A percentile compares a stretch with the other conserved stretches of the same genome.
Conservation (phyloP, 2,888 invertebrate species). For the Thyatira batis region DNA sequence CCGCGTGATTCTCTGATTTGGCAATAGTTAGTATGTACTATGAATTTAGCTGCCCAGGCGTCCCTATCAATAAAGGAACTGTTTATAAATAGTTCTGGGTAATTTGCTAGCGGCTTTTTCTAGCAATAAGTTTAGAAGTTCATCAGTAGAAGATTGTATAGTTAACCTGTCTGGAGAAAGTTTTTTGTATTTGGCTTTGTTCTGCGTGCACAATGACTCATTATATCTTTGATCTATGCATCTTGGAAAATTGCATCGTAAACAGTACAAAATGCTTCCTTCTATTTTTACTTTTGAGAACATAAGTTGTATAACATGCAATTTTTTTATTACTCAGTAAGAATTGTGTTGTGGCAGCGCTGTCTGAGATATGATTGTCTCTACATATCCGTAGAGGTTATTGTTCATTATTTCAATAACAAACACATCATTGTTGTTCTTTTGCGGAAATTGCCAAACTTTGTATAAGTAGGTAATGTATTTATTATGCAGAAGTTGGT, state of each 20-base stretch:
- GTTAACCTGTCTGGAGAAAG: background rate
- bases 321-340: background rate
- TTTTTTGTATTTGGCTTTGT: background rate
- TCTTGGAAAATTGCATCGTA: background rate
- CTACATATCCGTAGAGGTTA: slow-evolving; percentile 33
- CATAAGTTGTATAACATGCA: too few relatives aligned
- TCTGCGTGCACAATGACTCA: background rate
- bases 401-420: slow-evolving; percentile 49
- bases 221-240: background rate
- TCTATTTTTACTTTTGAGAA: too few relatives aligned
- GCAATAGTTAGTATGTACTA: background rate
- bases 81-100: background rate
- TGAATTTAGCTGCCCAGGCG: background rate
- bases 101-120: too few relatives aligned
- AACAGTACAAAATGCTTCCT: too few relatives aligned
- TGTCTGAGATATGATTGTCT: slow-evolving; percentile 10
- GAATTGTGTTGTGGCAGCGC: background rate
- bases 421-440: slow-evolving; percentile 32
- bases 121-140: too few relatives aligned
- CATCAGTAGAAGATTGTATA: too few relatives aligned
- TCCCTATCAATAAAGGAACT: background rate
- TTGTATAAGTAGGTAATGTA: slow-evolving; percentile 9
- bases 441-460: slow-evolving; percentile 42
- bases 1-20: background rate
- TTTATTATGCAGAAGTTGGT: slow-evolving; percentile 5